phyloP scores from a whole-genome alignment of 2,113 vertebrate species.

The Phrynosoma platyrhinos region DNA sequence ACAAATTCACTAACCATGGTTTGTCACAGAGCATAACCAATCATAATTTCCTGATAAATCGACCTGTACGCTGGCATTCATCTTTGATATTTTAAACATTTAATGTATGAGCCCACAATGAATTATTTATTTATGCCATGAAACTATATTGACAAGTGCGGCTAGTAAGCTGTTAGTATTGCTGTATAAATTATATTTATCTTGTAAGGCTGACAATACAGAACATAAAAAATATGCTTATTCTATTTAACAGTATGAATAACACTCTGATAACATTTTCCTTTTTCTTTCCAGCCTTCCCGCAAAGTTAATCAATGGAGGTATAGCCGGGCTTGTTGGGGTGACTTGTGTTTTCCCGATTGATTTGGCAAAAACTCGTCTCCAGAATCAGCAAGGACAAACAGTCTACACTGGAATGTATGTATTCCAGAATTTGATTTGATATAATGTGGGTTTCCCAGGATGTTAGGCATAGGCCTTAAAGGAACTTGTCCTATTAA shows the following conservation, averaged over 20 bases:
- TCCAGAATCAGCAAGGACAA: constrained; percentile 90
- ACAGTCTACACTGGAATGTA: constrained; percentile 88
- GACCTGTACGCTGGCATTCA: no score
- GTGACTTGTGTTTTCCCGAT: constrained; percentile 93
- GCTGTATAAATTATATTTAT: background rate
- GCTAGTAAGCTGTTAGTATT: background rate
- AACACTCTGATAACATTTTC: background rate
- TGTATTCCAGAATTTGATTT: constrained; percentile 51
- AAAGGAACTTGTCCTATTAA: background rate
- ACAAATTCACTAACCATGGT: no score
- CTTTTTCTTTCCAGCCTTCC: constrained; percentile 76
- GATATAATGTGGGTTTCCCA: background rate
- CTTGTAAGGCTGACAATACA: background rate
- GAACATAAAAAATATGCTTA: background rate
- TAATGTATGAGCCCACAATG: background rate
- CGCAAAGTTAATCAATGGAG: constrained; percentile 91
- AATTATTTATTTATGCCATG: background rate
- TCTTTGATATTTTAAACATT: no score
- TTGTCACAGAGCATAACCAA: no score
- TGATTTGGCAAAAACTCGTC: constrained; percentile 90
- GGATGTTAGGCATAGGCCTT: background rate
- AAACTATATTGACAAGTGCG: background rate
- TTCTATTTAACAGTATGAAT: background rate
- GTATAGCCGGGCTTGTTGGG: constrained; percentile 89
- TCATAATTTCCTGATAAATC: no score